Percentiles rank a stretch among this genome's conserved stretches.
Conservation (phyloP, 1,140 invertebrate genomes). For the Druon quercuslanigerum region DNA sequence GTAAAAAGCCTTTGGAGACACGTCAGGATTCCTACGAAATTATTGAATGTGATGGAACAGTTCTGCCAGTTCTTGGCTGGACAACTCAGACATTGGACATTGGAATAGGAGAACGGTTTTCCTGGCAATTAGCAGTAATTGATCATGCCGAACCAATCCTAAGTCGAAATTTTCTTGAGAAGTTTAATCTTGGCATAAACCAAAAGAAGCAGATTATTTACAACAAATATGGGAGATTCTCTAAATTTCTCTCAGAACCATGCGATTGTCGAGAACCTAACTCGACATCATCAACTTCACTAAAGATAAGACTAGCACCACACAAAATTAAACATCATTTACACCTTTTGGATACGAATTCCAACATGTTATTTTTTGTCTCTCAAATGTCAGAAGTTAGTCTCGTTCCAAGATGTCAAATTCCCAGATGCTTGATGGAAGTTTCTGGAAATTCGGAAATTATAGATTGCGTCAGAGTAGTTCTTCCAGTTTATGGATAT, state of each 20-base stretch:
- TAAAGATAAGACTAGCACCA: not conserved
- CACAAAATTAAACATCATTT: not conserved
- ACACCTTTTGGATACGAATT: constrained; percentile 5
- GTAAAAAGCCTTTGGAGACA: not conserved
- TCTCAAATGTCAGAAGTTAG: not conserved
- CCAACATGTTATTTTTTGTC: not conserved
- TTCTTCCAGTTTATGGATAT: not conserved
- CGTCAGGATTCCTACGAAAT: not conserved
- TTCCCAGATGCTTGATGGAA: not conserved
- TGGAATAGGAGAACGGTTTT: not conserved
- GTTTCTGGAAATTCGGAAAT: not conserved
- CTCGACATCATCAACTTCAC: not conserved
- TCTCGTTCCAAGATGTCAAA: not conserved
- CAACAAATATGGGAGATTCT: not conserved
- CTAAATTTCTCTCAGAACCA: not conserved
- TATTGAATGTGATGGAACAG: not conserved
- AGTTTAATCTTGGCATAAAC: not conserved
- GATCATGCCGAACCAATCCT: not conserved
- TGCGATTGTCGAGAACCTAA: not conserved
- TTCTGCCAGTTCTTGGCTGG: not conserved
- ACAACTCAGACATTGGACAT: not conserved
- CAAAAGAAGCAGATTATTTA: not conserved
- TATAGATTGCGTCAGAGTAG: not conserved
- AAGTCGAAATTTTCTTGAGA: not conserved
- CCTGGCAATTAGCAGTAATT: not conserved